These are phyloP conservation scores for Drosophila santomea DNA, from an alignment of 1,140 invertebrate species.

Conservation along the genomic window DNA sequence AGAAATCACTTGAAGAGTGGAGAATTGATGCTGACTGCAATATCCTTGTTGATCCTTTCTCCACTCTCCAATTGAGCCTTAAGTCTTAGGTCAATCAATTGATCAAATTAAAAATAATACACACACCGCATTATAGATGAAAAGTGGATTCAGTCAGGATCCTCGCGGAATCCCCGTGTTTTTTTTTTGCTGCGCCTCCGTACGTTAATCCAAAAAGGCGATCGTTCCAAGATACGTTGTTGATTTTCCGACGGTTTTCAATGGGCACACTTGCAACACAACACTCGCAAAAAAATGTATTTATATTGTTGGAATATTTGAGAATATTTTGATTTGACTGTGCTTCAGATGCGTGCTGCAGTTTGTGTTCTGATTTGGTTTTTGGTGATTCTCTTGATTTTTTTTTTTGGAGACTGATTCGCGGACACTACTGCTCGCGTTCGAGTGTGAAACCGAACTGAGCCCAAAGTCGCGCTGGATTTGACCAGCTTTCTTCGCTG, in stretches of 20 bases:
- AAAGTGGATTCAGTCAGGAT: conserved; percentile 37
- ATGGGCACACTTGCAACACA: conserved; percentile 16
- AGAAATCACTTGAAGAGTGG: conserved; percentile 3
- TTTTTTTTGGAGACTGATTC: conserved; percentile 25
- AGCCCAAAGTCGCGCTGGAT: conserved; percentile 77
- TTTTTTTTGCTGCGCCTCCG: background rate
- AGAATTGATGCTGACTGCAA: background rate
- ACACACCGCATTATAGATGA: conserved; percentile 78
- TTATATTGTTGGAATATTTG: background rate
- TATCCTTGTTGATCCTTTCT: conserved; percentile 1
- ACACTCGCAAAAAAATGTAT: conserved; percentile 63
- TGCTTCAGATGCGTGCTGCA: background rate
- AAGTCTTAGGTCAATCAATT: background rate
- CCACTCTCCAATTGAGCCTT: conserved; percentile 1
- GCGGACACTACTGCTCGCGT: conserved; percentile 75
- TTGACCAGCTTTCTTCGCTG: conserved; percentile 84
- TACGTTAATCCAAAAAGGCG: conserved; percentile 13
- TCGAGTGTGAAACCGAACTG: conserved; percentile 83
- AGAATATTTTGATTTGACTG: no score
- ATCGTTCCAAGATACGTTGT: background rate
- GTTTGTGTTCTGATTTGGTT: conserved; percentile 4
- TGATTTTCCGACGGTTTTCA: background rate
- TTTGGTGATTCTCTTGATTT: background rate
- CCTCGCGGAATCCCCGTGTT: conserved; percentile 8
- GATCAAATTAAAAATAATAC: conserved; percentile 72